Percentiles rank a stretch among this genome's conserved stretches.
Evolutionary conservation across 2,113 vertebrate genomes (phyloP).

Genomic region (Thomomys bottae): DNA sequence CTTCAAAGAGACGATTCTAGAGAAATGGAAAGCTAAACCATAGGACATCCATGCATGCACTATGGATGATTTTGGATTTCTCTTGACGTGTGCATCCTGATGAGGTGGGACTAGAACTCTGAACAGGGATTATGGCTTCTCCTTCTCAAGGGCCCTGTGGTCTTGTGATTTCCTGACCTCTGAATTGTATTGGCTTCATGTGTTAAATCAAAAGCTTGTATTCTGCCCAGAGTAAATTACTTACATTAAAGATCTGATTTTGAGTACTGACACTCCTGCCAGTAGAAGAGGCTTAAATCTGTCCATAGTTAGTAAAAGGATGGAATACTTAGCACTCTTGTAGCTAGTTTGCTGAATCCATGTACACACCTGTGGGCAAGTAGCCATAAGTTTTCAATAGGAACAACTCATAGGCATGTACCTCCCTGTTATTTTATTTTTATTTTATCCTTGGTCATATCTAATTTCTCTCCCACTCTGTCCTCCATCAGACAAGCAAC

Average conservation of each 20-base stretch:
- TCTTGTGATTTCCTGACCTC: constrained; percentile 4
- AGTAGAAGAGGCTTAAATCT: neutral
- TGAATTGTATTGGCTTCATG: neutral
- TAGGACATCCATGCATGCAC: neutral
- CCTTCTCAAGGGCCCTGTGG: neutral
- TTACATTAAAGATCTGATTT: neutral
- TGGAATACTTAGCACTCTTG: neutral
- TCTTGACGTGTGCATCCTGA: rapidly evolving
- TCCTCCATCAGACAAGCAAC: constrained; percentile 36
- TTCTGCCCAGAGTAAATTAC: neutral
- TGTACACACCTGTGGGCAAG: neutral
- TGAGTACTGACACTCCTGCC: neutral
- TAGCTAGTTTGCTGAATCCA: neutral
- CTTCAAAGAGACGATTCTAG: neutral
- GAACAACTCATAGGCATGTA: neutral
- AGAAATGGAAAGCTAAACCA: neutral
- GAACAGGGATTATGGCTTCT: neutral
- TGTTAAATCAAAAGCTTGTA: neutral
- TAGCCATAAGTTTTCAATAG: neutral
- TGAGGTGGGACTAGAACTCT: neutral
- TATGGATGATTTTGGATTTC: neutral
- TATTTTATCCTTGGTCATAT: neutral
- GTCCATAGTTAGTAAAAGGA: neutral
- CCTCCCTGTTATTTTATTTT: neutral
- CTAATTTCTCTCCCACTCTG: constrained; percentile 38